Evolutionary conservation across 2,113 vertebrate genomes (phyloP), one percentile per base, ranked within the genome.

Genomic region (Sceloporus undulatus): DNA sequence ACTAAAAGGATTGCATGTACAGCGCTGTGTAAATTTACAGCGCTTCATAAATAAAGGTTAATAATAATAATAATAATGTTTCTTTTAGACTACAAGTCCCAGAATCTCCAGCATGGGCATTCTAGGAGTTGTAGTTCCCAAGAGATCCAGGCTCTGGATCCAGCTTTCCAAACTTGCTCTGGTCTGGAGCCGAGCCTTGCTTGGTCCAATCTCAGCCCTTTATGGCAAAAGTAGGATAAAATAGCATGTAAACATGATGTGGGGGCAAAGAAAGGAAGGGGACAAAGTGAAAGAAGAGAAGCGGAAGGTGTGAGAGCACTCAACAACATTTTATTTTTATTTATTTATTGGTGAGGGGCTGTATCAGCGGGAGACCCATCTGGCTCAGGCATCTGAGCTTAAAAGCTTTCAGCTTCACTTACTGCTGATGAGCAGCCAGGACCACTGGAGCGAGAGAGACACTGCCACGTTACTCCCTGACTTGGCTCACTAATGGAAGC

Each of bases 351-450:
- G 4, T 7, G 76, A 1, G 42, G 48, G 25, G 56, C 11, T 16
- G 77, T 27, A 23, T 79, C 40, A 70, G 85, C 29, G 6, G 74
- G 74, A 42, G 42, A 78, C 66, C 66, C 76, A 79, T 66, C 87
- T 79, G 73, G 75, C 76, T 79, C 66, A n/a, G 54, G 52, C 18
- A 23, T 34, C 40, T 34, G 34, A 34, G 40, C 73, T 79, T 85
- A 75, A 90, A 73, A 80, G 86, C 56, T 70, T 87, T 87, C 79
- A 71, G 86, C 83, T 73, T 29, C 74, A 76, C 29, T 85, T 85
- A 34, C 29, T 68, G 52, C 70, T 81, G 87, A 73, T 77, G 77
- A 74, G 82, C 59, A 54, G 68, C 68, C 66, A 48, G 48, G 59
- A 1, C 42, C 73, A 54, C 27, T 81, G 56, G 34, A 68, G 90